Conservation (phyloP, 2,797 vertebrate species). For the Melopsittacus undulatus region DNA sequence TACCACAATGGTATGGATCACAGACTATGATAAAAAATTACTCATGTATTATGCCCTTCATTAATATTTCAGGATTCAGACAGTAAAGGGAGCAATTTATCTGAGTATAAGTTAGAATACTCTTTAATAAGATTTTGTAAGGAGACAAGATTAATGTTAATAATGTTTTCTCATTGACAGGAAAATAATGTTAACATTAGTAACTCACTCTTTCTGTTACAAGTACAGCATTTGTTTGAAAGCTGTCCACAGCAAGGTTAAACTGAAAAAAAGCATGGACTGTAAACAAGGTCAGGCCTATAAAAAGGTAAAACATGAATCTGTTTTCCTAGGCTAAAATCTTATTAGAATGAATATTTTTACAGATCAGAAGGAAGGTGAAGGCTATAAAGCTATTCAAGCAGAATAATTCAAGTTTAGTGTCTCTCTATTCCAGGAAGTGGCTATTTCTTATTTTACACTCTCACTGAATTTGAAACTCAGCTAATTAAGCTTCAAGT, state of each 20-base stretch:
- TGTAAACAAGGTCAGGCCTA: slow-evolving; percentile 54
- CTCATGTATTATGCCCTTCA: slow-evolving; percentile 22
- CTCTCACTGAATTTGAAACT: slow-evolving; percentile 7
- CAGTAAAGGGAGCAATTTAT: slow-evolving; percentile 34
- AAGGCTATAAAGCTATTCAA: slow-evolving; percentile 41
- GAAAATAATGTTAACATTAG: slow-evolving; percentile 3
- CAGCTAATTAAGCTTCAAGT: slow-evolving; percentile 2
- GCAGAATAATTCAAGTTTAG: slow-evolving; percentile 44
- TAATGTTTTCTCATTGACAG: slow-evolving; percentile 37
- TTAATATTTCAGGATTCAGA: slow-evolving; percentile 57
- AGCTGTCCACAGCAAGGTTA: slow-evolving; percentile 44
- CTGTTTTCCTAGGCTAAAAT: slow-evolving; percentile 43
- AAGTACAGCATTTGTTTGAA: slow-evolving; percentile 32
- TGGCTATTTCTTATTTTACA: neutral
- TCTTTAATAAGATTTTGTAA: slow-evolving; percentile 39
- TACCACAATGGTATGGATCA: neutral
- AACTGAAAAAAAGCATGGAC: neutral
- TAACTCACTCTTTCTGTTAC: neutral
- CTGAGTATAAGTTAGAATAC: slow-evolving; percentile 2
- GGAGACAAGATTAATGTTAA: slow-evolving; percentile 51
- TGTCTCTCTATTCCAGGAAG: neutral
- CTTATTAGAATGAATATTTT: slow-evolving; percentile 49
- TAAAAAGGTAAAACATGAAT: slow-evolving; percentile 32
- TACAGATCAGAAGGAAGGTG: slow-evolving; percentile 29
- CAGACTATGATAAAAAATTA: slow-evolving; percentile 7